These are phyloP conservation scores for Poliocrania exsul DNA, from an alignment of 2,797 vertebrate species.

Conservation along the genomic window DNA sequence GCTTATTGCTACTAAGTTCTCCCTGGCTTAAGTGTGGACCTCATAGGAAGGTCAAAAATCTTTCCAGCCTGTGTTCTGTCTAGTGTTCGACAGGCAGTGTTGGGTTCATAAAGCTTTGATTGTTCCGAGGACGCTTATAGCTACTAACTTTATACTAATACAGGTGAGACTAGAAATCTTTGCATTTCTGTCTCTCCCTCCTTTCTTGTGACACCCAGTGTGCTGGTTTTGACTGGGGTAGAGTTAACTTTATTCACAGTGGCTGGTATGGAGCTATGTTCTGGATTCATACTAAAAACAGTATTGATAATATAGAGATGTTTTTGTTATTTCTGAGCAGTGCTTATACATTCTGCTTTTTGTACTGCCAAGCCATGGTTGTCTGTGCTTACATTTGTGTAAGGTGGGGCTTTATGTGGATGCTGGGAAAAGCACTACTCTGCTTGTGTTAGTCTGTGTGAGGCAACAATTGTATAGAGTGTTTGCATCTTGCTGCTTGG, in stretches of 20 bases:
- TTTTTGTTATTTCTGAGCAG: neutral
- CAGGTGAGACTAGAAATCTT: no score
- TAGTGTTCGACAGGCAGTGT: no score
- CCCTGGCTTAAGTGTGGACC: no score
- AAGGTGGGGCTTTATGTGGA: neutral
- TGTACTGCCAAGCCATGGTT: fast-evolving
- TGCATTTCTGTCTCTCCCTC: no score
- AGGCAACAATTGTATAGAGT: fast-evolving
- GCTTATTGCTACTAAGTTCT: no score
- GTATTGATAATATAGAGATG: neutral
- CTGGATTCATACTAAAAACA: neutral
- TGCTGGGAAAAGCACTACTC: neutral
- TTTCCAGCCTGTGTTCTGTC: no score
- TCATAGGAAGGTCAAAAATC: no score
- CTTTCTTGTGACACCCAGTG: no score
- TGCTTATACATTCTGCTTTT: neutral
- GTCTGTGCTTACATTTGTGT: neutral
- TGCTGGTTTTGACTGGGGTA: neutral
- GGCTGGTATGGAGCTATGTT: fast-evolving
- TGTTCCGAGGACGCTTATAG: no score
- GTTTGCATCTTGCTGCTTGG: neutral
- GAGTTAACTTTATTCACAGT: neutral
- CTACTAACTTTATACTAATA: no score
- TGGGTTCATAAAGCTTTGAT: no score
- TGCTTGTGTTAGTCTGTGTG: neutral